Percentiles rank a stretch among this genome's conserved stretches.
Evolutionary conservation across 2,888 invertebrate genomes (phyloP).

Genomic region (Resseliella maxima): DNA sequence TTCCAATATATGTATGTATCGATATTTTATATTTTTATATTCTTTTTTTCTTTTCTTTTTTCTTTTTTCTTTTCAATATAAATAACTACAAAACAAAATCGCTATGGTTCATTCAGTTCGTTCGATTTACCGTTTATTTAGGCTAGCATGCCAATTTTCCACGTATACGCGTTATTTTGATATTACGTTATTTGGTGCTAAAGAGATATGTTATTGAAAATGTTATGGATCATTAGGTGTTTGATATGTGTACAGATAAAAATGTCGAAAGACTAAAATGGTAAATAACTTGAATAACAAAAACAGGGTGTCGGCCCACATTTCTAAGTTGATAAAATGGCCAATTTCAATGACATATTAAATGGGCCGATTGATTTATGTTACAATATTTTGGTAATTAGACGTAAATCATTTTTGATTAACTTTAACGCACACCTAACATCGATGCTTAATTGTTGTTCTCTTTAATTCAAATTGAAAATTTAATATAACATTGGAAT

Average conservation of each 20-base stretch:
- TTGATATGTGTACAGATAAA: not conserved
- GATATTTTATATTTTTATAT: not conserved
- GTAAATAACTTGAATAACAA: not conserved
- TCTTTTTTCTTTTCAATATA: not conserved
- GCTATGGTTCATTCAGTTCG: not conserved
- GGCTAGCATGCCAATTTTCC: not conserved
- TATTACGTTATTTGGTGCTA: constrained; percentile 3
- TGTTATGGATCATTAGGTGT: constrained; percentile 21
- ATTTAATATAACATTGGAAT: no score
- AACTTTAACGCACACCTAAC: not conserved
- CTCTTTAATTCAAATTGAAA: no score
- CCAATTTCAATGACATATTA: no score
- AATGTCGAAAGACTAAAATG: not conserved
- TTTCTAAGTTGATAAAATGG: no score
- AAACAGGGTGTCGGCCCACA: not conserved
- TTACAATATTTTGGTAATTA: no score
- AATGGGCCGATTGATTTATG: no score
- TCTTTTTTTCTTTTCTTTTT: no score
- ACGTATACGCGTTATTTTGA: not conserved
- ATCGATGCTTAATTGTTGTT: not conserved
- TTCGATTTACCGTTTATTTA: not conserved
- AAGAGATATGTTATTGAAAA: not conserved
- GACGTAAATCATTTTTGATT: no score
- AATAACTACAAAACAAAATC: no score
- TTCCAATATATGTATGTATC: no score